Evolutionary conservation across 2,113 vertebrate genomes (phyloP), one percentile per base, ranked within the genome.

Genomic region (Oncorhynchus keta): DNA sequence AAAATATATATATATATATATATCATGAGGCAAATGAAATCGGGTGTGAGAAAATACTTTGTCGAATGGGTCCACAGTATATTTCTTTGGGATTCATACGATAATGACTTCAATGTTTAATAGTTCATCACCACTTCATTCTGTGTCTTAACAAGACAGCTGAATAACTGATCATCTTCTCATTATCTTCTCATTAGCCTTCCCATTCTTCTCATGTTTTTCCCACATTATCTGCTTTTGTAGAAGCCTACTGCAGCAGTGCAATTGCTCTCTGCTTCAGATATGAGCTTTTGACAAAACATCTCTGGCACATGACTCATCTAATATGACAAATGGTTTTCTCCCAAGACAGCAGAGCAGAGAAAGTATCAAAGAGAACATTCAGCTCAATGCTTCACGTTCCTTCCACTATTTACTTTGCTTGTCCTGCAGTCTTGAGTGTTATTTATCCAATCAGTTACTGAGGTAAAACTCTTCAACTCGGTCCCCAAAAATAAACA

Each of bases 301-400:
- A 39, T 35, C 67, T 35, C 12, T 70, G 49, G 18, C 70, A 30
- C 24, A 72, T 22, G 22, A 28, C 84, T 78, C 74, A 79, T 79
- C 72, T 73, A 66, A 78, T 76, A 70, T 91, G 85, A 92, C 86
- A 79, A 85, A 72, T 84, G 77, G 76, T 81, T 85, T 76, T 73
- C 39, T n/a, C 66, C 65, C 30, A 71, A 68, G 32, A 68, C 80
- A 80, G 68, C 82, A 67, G 26, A 61, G 76, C 48, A 59, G 81
- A 72, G 84, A 86, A 89, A 83, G 82, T 90, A 90, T 92, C 90
- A 91, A 90, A 92, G 84, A 87, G 87, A 91, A 90, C 90, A 84
- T 78, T 86, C 82, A 90, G 82, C 78, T 83, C 82, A 84, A 70
- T 84, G 86, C 85, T 73, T 68, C 16, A 32, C 9, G 18, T 68